Evolutionary conservation across 2,888 invertebrate species (phyloP).

Genomic region (Luperina testacea): DNA sequence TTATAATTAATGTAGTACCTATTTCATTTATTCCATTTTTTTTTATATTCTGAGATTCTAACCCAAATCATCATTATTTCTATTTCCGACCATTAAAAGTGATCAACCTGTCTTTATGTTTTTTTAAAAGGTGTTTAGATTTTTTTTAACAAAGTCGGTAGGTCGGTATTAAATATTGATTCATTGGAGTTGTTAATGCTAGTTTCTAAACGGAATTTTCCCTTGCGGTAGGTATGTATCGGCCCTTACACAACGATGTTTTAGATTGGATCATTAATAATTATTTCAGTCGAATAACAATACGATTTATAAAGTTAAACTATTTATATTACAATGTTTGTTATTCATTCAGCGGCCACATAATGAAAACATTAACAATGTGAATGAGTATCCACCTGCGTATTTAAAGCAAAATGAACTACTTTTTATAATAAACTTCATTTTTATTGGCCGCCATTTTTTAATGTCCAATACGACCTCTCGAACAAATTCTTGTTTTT

Average conservation of each 20-base stretch:
- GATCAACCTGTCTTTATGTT: slow-evolving; percentile 9
- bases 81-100: slow-evolving; percentile 37
- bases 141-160: not conserved
- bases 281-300: slow-evolving; percentile 63
- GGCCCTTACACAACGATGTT: slow-evolving; percentile 41
- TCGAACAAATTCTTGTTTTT: slow-evolving; percentile 33
- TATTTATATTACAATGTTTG: slow-evolving; percentile 62
- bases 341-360: slow-evolving; percentile 57
- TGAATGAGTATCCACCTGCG: slow-evolving; percentile 59
- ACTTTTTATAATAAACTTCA: slow-evolving; percentile 42
- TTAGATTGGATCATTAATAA: slow-evolving; percentile 51
- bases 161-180: not conserved
- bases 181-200: slow-evolving; percentile 2
- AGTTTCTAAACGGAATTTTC: slow-evolving; percentile 28
- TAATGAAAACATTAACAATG: slow-evolving; percentile 64
- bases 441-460: slow-evolving; percentile 40
- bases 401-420: slow-evolving; percentile 54
- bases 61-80: slow-evolving; percentile 27
- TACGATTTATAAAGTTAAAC: slow-evolving; percentile 58
- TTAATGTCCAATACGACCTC: slow-evolving; percentile 24
- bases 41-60: not conserved
- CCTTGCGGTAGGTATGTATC: slow-evolving; percentile 17
- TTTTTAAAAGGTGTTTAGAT: not conserved
- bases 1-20: not conserved
- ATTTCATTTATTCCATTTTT: slow-evolving; percentile 17